phyloP scores from a whole-genome alignment of 2,888 invertebrate species.

The Synergus umbraculus region DNA sequence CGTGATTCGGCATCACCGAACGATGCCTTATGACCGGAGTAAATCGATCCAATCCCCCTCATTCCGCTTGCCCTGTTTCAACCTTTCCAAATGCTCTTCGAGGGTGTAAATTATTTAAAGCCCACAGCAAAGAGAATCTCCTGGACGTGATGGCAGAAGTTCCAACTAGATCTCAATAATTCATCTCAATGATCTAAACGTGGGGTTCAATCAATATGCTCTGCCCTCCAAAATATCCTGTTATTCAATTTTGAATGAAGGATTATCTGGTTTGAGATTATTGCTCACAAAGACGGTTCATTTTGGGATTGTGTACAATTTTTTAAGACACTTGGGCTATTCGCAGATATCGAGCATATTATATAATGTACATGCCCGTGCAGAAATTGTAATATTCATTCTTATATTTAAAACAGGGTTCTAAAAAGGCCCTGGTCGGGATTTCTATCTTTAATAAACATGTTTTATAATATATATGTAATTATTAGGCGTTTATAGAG shows the following conservation, averaged over 20 bases:
- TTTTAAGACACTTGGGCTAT: background rate
- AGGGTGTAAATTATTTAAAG: conserved; percentile 24
- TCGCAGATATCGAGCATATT: background rate
- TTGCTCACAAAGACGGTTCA: background rate
- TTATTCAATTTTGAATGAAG: background rate
- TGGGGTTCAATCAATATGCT: conserved; percentile 11
- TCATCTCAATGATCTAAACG: background rate
- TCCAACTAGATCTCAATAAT: conserved; percentile 13
- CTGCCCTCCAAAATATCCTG: background rate
- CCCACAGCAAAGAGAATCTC: conserved; percentile 8
- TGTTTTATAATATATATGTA: too few species aligned
- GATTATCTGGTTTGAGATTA: background rate
- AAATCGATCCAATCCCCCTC: background rate
- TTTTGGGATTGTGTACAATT: background rate
- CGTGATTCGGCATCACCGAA: background rate
- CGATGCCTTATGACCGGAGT: conserved; percentile 4
- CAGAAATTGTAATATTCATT: too few species aligned
- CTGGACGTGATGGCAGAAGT: background rate
- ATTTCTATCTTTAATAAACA: too few species aligned
- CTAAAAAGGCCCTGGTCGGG: too few species aligned
- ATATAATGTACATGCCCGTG: too few species aligned
- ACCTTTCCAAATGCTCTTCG: background rate
- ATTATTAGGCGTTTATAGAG: too few species aligned
- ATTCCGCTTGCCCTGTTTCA: background rate
- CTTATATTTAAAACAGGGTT: too few species aligned